Evolutionary conservation across 2,888 invertebrate species (phyloP), one percentile per base, ranked within the genome.

Genomic region (Lochmaea capreae): DNA sequence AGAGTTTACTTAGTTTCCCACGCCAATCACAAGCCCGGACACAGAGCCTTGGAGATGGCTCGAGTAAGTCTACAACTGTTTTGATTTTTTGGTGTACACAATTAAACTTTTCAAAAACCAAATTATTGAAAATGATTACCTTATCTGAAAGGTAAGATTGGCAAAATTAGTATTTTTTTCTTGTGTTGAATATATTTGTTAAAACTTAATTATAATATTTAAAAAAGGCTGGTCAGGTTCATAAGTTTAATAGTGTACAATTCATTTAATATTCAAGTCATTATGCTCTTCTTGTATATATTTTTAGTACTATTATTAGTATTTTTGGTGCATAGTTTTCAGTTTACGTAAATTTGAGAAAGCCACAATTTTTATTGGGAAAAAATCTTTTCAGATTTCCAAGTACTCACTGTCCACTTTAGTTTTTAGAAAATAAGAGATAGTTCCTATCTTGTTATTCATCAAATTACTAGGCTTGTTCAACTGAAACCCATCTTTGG

Each of bases 1-100:
- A 78, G 63, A 73, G 74, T 81, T 83, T 89, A 88, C 90, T 89
- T 93, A 95, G 95, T 94, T 93, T 89, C 93, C 94, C 87, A 95
- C 95, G 91, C 95, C 95, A 87, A 92, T 93, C 91, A 94, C 93
- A 89, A 93, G 93, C 88, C 94, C 95, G 91, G 95, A 94, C 89
- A 93, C 92, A 88, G 95, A 95, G 91, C 93, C 94, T 88, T 94
- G 94, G 94, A 94, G 94, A 89, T 95, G 95, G 95, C 93, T 95
- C 91, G 92, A 92, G 93, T 94, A 93, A 93, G 93, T 93, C 73
- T 73, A 76, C 43, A 71, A 71, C 69, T 39, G 59, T 42, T 73
- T 54, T 58, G 73, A 46, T 68, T 73, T 33, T 66, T 54, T 18
- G 10, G 54, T 49, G 54, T 54, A 10, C 54, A 54, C 54, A 54